Conservation (phyloP, 2,888 invertebrate genomes). For the Plagodis pulveraria region DNA sequence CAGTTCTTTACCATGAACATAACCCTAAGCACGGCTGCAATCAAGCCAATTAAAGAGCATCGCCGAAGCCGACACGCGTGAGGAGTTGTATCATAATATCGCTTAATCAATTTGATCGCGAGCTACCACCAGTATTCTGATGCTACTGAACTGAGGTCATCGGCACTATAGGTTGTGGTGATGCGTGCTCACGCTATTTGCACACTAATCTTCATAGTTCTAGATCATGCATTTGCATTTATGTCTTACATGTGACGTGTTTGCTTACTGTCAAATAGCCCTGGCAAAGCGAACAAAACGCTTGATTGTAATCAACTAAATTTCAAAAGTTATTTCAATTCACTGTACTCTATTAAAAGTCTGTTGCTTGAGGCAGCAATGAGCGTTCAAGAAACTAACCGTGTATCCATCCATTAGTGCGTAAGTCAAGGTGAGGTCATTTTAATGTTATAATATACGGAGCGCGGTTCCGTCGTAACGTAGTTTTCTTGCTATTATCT, state of each 20-base stretch:
- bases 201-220: slow-evolving; percentile 14
- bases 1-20: neutral
- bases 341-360: no score
- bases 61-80: slow-evolving; percentile 61
- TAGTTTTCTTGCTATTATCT: no score
- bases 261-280: no score
- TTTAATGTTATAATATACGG: no score
- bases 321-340: no score
- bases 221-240: slow-evolving; percentile 4
- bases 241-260: neutral
- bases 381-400: no score
- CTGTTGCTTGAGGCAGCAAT: no score
- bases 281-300: no score
- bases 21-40: slow-evolving; percentile 45
- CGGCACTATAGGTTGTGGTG: slow-evolving; percentile 42
- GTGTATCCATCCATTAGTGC: no score
- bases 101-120: slow-evolving; percentile 73
- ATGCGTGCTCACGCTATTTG: slow-evolving; percentile 27
- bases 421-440: no score
- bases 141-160: slow-evolving; percentile 64
- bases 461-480: no score
- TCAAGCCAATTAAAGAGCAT: slow-evolving; percentile 78
- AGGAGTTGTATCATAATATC: slow-evolving; percentile 68
- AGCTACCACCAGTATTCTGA: slow-evolving; percentile 19
- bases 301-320: no score